Evolutionary conservation across 1,140 invertebrate species (phyloP), one percentile per base, ranked within the genome.

Genomic region (Cherax quadricarinatus): DNA sequence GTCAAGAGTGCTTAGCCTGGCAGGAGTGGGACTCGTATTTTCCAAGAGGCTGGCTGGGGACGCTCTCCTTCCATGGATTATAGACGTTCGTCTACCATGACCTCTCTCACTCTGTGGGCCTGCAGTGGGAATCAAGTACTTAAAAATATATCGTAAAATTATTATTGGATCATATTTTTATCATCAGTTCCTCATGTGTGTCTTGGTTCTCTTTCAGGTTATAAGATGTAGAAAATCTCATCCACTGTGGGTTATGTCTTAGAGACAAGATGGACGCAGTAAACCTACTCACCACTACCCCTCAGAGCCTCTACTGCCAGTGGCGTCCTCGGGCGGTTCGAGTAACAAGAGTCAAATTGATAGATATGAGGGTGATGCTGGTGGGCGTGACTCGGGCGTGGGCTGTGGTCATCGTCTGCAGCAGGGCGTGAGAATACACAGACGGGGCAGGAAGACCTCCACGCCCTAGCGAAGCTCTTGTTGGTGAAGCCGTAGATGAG

Each of bases 401-500:
- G 51, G 51, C 10, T 2, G 51, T n/a, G 51, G 24, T 14, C 53
- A 57, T 57, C 53, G 7, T 57, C 53, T 10, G 53, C 7, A n/a
- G 51, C 14, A 3, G 51, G 30, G 51, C 24, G 21, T 4, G 14
- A 21, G 6, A 21, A 5, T 6, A 75, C 21, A 12, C 70, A 75
- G 70, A 24, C 18, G 70, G 70, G 0, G 18, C 81, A 83, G 30
- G 70, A 51, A 48, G 85, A 53, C 14, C 30, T 30, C 41, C 30
- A 86, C 16, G 85, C 85, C 49, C 48, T 75, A 10, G 21, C n/a
- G 70, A 86, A 86, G 48, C 41, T 66, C 14, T 86, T 57, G 48
- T 75, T 86, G 66, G 24, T 75, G 66, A 51, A 49, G 85, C 85
- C 70, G 48, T 86, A 86, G 48, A 86, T 86, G 66, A 86, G 62